phyloP scores from a whole-genome alignment of 2,888 invertebrate species.

The Beris morrisii region DNA sequence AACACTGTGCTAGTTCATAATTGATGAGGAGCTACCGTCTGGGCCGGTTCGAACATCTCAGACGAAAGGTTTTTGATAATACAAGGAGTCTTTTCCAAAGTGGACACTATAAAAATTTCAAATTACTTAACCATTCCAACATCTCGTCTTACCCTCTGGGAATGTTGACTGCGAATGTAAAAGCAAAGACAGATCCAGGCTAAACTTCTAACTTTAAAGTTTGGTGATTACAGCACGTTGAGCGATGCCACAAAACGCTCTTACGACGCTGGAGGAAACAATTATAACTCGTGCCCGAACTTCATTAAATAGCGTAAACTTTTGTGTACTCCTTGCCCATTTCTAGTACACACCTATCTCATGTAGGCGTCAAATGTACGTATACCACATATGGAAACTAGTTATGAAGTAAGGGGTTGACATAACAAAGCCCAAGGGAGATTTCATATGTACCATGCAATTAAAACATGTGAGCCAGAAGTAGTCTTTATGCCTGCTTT shows the following conservation, averaged over 20 bases:
- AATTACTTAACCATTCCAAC: not conserved
- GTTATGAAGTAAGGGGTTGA: constrained; percentile 26
- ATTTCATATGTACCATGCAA: constrained; percentile 40
- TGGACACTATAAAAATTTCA: constrained; percentile 13
- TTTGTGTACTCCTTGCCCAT: constrained; percentile 31
- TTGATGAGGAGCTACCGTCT: constrained; percentile 20
- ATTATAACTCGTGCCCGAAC: constrained; percentile 39
- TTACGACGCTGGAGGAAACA: constrained; percentile 38
- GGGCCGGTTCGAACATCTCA: not conserved
- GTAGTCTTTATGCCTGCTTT: constrained; percentile 37
- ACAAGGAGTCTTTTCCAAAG: not conserved
- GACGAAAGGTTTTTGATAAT: not conserved
- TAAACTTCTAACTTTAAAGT: constrained; percentile 37
- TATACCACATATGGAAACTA: not conserved
- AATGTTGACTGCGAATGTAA: not conserved
- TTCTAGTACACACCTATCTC: too few relatives aligned
- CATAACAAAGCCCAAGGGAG: constrained; percentile 40
- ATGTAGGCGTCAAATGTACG: too few relatives aligned
- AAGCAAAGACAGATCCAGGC: constrained; percentile 9
- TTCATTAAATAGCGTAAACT: constrained; percentile 40
- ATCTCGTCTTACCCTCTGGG: not conserved
- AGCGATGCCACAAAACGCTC: constrained; percentile 39
- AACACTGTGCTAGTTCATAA: constrained; percentile 21
- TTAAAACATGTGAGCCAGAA: constrained; percentile 40
- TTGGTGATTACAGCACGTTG: constrained; percentile 40